These are phyloP conservation scores for Conomelus anceps DNA, from an alignment of 2,888 invertebrate genomes.

Conservation along the genomic window DNA sequence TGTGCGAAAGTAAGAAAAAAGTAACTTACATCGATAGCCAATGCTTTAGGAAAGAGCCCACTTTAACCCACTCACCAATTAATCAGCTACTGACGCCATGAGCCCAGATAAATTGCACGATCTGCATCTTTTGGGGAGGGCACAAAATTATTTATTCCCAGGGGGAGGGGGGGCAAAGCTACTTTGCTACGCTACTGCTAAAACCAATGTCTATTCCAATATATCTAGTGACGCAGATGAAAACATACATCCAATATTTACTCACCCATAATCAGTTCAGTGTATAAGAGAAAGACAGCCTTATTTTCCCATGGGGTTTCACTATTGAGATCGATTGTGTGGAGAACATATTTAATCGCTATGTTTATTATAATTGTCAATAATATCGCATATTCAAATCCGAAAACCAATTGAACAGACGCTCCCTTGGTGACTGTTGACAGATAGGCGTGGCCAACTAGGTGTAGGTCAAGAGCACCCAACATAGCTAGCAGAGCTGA, in stretches of 20 bases:
- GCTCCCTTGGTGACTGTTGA: slow-evolving; percentile 90
- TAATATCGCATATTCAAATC: slow-evolving; percentile 97
- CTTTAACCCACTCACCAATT: too few relatives aligned
- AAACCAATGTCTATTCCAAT: neutral
- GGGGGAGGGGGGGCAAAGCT: too few relatives aligned
- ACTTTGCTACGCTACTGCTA: too few relatives aligned
- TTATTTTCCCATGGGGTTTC: slow-evolving; percentile 99
- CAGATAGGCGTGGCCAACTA: slow-evolving; percentile 90
- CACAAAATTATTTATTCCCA: too few relatives aligned
- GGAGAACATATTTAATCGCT: slow-evolving; percentile 82
- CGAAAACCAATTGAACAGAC: slow-evolving; percentile 96
- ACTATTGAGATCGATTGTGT: slow-evolving; percentile 80
- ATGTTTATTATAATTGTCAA: slow-evolving; percentile 89
- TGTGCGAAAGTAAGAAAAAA: too few relatives aligned
- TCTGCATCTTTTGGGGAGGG: too few relatives aligned
- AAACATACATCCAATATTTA: slow-evolving; percentile 5
- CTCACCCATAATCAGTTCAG: slow-evolving; percentile 88
- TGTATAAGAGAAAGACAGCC: slow-evolving; percentile 92
- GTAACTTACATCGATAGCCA: too few relatives aligned
- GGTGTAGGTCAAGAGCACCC: slow-evolving; percentile 75
- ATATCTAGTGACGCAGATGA: neutral
- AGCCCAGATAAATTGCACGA: too few relatives aligned
- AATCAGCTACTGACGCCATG: too few relatives aligned
- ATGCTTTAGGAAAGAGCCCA: too few relatives aligned
- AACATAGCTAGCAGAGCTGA: slow-evolving; percentile 66